Conservation (phyloP, 2,797 vertebrate species). For the Petrocephalus schoutedeni region DNA sequence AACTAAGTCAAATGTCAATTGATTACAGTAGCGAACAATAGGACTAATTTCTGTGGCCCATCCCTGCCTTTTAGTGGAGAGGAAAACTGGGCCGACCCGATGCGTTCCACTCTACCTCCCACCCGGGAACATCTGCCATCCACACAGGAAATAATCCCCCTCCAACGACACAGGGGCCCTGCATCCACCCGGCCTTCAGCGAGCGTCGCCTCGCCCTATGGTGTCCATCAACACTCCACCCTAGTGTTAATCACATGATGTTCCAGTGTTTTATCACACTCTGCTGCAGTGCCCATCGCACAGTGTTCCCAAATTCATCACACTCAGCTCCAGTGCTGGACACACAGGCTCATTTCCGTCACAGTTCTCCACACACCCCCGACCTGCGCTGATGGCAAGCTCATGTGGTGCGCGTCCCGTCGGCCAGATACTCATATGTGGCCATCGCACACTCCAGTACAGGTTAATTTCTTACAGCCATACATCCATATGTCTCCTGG, state of each 20-base stretch:
- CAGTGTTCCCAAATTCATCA: neutral
- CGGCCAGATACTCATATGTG: neutral
- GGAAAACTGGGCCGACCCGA: constrained; percentile 36
- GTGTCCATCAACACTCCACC: neutral
- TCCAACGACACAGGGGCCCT: neutral
- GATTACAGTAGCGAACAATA: neutral
- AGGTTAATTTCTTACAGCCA: neutral
- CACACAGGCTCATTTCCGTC: neutral
- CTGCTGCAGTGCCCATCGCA: neutral
- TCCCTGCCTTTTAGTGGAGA: neutral
- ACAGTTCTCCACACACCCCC: neutral
- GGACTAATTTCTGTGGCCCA: neutral
- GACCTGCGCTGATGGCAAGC: neutral
- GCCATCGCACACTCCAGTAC: neutral
- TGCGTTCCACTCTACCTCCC: constrained; percentile 34
- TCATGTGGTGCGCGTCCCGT: neutral
- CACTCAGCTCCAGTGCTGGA: neutral
- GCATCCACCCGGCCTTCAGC: neutral
- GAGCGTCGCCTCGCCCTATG: neutral
- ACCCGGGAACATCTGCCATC: constrained; percentile 36
- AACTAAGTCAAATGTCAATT: neutral
- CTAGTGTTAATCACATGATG: neutral
- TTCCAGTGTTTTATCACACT: neutral
- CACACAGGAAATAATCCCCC: constrained; percentile 40
- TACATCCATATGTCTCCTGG: neutral